phyloP scores from a whole-genome alignment of 2,113 vertebrate species.

The Monarcha castaneiventris region DNA sequence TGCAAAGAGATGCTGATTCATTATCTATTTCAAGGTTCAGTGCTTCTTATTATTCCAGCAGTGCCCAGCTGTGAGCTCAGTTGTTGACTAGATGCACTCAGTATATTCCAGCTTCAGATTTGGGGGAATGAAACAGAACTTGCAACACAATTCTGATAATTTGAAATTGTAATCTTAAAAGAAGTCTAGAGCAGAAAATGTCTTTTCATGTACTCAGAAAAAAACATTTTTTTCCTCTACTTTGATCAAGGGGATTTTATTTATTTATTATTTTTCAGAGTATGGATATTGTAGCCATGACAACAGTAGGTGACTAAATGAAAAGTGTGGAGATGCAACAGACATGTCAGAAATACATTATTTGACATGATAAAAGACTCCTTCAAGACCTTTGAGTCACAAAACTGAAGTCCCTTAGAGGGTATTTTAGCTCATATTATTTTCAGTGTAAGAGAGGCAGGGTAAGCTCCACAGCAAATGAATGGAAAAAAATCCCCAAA shows the following conservation, averaged over 20 bases:
- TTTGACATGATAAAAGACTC: neutral
- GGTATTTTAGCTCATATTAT: neutral
- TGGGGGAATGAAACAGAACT: neutral
- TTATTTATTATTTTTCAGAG: neutral
- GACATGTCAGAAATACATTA: neutral
- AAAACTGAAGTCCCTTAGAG: neutral
- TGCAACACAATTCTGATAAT: neutral
- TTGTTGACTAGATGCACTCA: neutral
- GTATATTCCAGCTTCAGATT: neutral
- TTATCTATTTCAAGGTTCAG: neutral
- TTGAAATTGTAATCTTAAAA: neutral
- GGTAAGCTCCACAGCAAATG: neutral
- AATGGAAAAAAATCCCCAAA: neutral
- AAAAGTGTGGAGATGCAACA: neutral
- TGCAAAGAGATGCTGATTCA: neutral
- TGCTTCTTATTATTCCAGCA: neutral
- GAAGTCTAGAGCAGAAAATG: neutral
- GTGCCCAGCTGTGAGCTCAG: fast-evolving
- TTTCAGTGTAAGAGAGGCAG: neutral
- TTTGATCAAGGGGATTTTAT: neutral
- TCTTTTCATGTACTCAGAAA: neutral
- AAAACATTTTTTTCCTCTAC: neutral
- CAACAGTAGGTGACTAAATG: neutral
- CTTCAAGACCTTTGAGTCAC: neutral
- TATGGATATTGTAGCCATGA: constrained; percentile 5